Conservation (phyloP, 2,888 invertebrate species). For the Cryptosula pallasiana region DNA sequence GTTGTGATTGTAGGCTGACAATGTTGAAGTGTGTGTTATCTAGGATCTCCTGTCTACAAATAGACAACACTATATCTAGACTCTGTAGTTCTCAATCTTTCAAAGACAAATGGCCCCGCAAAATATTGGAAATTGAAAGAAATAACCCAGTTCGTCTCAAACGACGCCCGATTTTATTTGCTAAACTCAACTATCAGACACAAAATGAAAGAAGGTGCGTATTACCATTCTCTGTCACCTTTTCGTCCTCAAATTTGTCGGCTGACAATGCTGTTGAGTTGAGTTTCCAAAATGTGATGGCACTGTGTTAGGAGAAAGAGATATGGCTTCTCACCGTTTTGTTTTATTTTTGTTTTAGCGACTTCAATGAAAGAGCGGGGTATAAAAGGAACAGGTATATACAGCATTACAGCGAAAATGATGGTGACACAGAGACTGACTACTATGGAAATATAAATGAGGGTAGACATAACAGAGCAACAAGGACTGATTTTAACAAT, state of each 20-base stretch:
- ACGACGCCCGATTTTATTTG: not conserved
- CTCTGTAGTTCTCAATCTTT: not conserved
- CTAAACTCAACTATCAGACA: not conserved
- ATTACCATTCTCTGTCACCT: too few relatives aligned
- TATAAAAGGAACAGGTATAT: too few relatives aligned
- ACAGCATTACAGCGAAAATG: too few relatives aligned
- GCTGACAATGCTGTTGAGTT: not conserved
- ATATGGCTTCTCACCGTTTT: too few relatives aligned
- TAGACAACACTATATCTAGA: not conserved
- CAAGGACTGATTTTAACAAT: too few relatives aligned
- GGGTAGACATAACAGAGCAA: too few relatives aligned
- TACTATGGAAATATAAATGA: too few relatives aligned
- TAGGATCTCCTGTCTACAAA: not conserved
- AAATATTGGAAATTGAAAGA: not conserved
- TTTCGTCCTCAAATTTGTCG: too few relatives aligned
- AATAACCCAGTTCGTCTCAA: slow-evolving; percentile 6
- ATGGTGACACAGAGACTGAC: too few relatives aligned
- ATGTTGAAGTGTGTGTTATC: not conserved
- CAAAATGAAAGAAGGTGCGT: not conserved
- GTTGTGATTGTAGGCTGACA: not conserved
- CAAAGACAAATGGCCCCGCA: slow-evolving; percentile 15
- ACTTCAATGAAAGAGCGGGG: too few relatives aligned
- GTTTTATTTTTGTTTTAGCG: too few relatives aligned
- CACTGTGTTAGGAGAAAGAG: too few relatives aligned
- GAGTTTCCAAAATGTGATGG: not conserved